phyloP scores from a whole-genome alignment of 1,140 invertebrate genomes.

The Phocides pigmalion region DNA sequence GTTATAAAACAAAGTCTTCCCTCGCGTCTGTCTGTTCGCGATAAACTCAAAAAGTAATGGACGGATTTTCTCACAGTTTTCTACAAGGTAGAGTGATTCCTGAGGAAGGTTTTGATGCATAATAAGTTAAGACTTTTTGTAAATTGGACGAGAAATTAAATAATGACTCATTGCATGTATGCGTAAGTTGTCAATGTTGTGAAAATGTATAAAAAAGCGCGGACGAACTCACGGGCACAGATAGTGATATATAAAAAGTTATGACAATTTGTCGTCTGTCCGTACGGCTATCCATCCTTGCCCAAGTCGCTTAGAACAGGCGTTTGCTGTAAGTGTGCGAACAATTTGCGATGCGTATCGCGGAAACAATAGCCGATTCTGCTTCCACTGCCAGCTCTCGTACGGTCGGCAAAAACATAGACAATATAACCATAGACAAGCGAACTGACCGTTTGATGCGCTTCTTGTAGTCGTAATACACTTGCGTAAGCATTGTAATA shows the following conservation, averaged over 20 bases:
- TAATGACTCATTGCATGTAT: no score
- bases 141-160: no score
- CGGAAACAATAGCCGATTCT: constrained; percentile 46
- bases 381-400: constrained; percentile 22
- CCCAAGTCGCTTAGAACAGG: constrained; percentile 23
- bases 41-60: no score
- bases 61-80: no score
- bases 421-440: not conserved
- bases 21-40: no score
- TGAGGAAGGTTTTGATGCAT: no score
- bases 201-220: not conserved
- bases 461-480: constrained; percentile 15
- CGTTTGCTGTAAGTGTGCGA: constrained; percentile 40
- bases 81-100: no score
- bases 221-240: no score
- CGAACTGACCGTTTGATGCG: constrained; percentile 39
- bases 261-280: not conserved
- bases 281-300: constrained; percentile 1
- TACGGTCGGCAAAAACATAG: constrained; percentile 47
- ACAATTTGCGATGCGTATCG: constrained; percentile 48
- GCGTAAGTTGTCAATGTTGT: not conserved
- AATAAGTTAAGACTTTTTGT: no score
- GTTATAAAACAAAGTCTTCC: no score
- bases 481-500: not conserved
- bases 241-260: no score